Evolutionary conservation across 2,797 vertebrate species (phyloP).

Genomic region (Cirrhinus molitorella): DNA sequence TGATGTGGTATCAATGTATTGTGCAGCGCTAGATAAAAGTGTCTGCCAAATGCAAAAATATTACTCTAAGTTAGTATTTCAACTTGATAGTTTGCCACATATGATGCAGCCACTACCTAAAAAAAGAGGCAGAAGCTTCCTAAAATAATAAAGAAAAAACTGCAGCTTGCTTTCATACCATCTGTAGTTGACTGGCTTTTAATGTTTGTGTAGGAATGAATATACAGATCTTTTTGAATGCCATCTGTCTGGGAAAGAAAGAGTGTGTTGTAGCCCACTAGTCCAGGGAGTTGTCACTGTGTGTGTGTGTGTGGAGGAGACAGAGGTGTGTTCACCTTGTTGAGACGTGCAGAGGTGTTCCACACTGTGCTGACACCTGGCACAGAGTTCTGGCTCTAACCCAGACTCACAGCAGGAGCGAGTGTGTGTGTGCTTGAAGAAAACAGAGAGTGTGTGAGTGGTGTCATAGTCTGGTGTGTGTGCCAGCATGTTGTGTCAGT

Average conservation of each 20-base stretch:
- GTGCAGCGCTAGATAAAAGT: neutral
- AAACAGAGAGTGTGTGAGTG: conserved; percentile 41
- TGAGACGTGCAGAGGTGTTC: conserved; percentile 53
- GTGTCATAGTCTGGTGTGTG: conserved; percentile 46
- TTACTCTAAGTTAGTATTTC: neutral
- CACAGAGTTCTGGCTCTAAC: conserved; percentile 48
- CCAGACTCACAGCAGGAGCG: conserved; percentile 52
- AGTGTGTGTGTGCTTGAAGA: conserved; percentile 34
- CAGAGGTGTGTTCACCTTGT: conserved; percentile 56
- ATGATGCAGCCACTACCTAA: neutral
- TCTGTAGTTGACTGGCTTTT: conserved; percentile 3
- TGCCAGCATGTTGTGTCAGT: conserved; percentile 48
- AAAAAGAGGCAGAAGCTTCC: neutral
- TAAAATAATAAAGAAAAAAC: too few species aligned
- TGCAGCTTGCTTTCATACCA: neutral
- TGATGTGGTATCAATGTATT: neutral
- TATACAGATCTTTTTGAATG: conserved; percentile 7
- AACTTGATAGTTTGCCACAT: neutral
- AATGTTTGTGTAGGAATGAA: conserved; percentile 5
- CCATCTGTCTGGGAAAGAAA: conserved; percentile 37
- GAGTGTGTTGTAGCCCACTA: conserved; percentile 29
- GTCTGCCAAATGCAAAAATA: neutral
- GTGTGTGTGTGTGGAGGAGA: conserved; percentile 43
- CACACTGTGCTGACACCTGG: conserved; percentile 54
- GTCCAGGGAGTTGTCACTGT: conserved; percentile 27